Evolutionary conservation across 2,113 vertebrate species (phyloP).

Genomic region (Podarcis raffonei): DNA sequence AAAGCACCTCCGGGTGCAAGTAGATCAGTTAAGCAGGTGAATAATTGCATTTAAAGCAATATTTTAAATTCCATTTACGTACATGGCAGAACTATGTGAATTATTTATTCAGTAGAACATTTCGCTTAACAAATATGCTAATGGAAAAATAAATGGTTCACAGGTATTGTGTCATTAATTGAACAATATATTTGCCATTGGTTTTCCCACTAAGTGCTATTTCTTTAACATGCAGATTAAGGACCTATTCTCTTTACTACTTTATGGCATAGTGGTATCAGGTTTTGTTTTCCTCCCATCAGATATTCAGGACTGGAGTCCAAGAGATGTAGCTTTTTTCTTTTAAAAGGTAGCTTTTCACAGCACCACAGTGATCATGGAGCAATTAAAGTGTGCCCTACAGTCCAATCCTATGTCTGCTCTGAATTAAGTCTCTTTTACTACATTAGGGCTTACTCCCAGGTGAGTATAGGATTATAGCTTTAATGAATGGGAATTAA

Average conservation of each 20-base stretch:
- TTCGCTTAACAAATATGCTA: neutral
- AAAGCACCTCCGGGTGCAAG: too few relatives aligned
- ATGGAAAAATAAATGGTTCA: neutral
- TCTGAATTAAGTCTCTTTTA: neutral
- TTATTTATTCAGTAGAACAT: neutral
- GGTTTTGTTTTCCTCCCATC: neutral
- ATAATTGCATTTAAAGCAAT: neutral
- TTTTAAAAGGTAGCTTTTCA: too few relatives aligned
- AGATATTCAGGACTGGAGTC: neutral
- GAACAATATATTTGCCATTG: neutral
- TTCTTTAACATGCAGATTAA: neutral
- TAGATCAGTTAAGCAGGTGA: neutral
- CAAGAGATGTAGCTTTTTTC: neutral
- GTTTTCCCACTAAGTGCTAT: neutral
- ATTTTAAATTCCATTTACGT: neutral
- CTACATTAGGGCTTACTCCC: neutral
- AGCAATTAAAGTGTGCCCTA: neutral
- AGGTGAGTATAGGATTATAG: neutral
- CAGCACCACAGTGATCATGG: too few relatives aligned
- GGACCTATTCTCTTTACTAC: neutral
- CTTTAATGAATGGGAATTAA: neutral
- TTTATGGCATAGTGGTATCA: neutral
- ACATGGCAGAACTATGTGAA: neutral
- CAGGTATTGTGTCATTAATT: neutral
- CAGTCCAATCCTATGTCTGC: neutral